Evolutionary conservation across 1,140 invertebrate species (phyloP).

Genomic region (Dreissena rostriformis): DNA sequence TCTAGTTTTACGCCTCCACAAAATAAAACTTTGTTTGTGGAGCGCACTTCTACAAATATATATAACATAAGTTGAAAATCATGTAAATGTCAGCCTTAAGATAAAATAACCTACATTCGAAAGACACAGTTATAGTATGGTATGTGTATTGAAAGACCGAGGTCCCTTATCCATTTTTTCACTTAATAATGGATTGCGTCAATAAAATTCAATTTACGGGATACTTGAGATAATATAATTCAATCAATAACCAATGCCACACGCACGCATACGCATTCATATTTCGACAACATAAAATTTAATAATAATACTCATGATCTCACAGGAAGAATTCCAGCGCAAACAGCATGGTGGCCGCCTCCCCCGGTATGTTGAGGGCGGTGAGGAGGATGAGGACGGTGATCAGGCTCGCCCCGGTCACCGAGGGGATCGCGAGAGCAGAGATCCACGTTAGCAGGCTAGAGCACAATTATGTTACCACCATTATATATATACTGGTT

Average conservation of each 20-base stretch:
- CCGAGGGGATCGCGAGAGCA: slow-evolving; percentile 71
- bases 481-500: no score
- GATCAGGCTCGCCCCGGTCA: slow-evolving; percentile 72
- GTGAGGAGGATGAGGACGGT: slow-evolving; percentile 73
- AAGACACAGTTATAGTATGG: no score
- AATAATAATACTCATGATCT: slow-evolving; percentile 81
- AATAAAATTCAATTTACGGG: not conserved
- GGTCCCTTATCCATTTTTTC: no score
- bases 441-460: slow-evolving; percentile 71
- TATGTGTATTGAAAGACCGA: no score
- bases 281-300: not conserved
- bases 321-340: slow-evolving; percentile 96
- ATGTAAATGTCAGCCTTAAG: no score
- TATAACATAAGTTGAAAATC: no score
- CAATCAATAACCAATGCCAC: not conserved
- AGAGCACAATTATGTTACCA: slow-evolving; percentile 2
- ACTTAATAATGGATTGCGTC: not conserved
- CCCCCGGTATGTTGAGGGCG: slow-evolving; percentile 74
- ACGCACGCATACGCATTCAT: not conserved
- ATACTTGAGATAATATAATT: not conserved
- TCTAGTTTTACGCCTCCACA: no score
- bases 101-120: no score
- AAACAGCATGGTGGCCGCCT: slow-evolving; percentile 92
- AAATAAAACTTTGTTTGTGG: no score
- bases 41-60: no score